Percentiles rank a stretch among this genome's conserved stretches.
Evolutionary conservation across 2,797 vertebrate genomes (phyloP).

Genomic region (Galaxias olidus): DNA sequence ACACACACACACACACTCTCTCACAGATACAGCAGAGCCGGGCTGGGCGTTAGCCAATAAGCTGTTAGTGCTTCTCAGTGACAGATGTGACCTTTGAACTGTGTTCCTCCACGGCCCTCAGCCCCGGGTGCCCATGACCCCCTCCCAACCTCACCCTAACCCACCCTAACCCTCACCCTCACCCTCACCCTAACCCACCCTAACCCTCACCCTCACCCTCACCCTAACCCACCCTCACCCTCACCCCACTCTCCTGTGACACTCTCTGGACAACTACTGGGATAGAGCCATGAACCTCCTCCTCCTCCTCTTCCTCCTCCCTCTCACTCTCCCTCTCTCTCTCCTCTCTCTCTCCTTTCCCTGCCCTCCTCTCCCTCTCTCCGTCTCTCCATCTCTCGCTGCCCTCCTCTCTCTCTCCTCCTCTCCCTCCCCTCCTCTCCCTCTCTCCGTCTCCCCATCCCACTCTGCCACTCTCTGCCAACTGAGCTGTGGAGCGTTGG

Average conservation of each 20-base stretch:
- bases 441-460: constrained; percentile 34
- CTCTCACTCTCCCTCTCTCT: neutral
- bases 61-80: too few species aligned
- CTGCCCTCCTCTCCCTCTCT: neutral
- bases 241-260: neutral
- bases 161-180: too few species aligned
- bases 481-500: constrained; percentile 66
- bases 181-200: neutral
- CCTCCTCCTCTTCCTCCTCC: neutral
- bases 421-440: constrained; percentile 15
- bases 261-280: neutral
- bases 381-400: constrained; percentile 16
- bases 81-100: too few species aligned
- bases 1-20: neutral
- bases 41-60: too few species aligned
- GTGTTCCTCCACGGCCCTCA: too few species aligned
- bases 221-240: neutral
- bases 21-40: constrained; percentile 21
- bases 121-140: too few species aligned
- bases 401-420: constrained; percentile 13
- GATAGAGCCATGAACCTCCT: neutral
- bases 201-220: constrained; percentile 6
- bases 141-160: too few species aligned
- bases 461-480: constrained; percentile 55
- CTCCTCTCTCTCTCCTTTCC: neutral